Evolutionary conservation across 1,140 invertebrate species (phyloP).

Genomic region (Muscidifurax raptorellus): DNA sequence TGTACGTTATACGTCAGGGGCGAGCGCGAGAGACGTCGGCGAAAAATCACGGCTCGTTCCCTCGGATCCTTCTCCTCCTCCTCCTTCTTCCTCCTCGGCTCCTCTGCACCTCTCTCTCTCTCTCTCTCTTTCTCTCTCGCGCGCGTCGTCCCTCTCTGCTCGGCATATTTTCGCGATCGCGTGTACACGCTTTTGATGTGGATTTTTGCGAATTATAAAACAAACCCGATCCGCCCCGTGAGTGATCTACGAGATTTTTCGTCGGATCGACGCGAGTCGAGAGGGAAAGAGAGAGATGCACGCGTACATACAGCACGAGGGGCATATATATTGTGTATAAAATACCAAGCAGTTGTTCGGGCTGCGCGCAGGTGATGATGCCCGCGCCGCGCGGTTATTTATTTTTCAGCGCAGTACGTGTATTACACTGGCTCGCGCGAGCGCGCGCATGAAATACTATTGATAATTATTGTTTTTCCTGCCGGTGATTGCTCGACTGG

Average conservation of each 20-base stretch:
- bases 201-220: conserved; percentile 44
- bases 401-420: too few relatives aligned
- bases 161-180: not conserved
- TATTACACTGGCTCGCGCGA: too few relatives aligned
- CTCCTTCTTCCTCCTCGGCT: conserved; percentile 10
- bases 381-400: too few relatives aligned
- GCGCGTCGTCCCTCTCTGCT: not conserved
- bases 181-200: not conserved
- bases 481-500: too few relatives aligned
- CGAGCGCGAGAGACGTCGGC: conserved; percentile 59
- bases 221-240: conserved; percentile 16
- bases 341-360: too few relatives aligned
- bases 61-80: conserved; percentile 48
- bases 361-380: too few relatives aligned
- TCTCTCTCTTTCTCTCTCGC: not conserved
- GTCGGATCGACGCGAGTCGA: too few relatives aligned
- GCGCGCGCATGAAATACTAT: too few relatives aligned
- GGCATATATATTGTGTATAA: too few relatives aligned
- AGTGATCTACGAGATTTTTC: not conserved
- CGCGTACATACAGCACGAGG: too few relatives aligned
- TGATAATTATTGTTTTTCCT: too few relatives aligned
- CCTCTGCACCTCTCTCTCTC: not conserved
- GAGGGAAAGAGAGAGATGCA: too few relatives aligned
- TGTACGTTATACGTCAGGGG: conserved; percentile 71
- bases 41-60: conserved; percentile 71